Percentiles rank a stretch among this genome's conserved stretches.
Evolutionary conservation across 2,888 invertebrate species (phyloP).

Genomic region (Sarcophaga caerulescens): DNA sequence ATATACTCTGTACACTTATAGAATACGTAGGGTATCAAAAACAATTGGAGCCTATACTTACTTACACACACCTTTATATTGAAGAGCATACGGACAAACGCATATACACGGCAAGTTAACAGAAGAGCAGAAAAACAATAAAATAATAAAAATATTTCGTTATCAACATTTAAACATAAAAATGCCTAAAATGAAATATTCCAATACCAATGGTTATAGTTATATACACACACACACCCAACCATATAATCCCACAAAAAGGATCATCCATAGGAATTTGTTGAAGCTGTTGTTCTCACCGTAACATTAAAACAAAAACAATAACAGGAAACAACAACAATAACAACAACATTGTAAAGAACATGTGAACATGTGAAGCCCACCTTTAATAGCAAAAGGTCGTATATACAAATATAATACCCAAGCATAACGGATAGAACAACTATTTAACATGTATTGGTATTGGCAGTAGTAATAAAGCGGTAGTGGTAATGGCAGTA

Average conservation of each 20-base stretch:
- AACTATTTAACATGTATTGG: background rate
- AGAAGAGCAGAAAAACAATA: slow-evolving; percentile 26
- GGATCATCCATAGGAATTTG: slow-evolving; percentile 50
- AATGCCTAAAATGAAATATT: slow-evolving; percentile 62
- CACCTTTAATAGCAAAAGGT: slow-evolving; percentile 35
- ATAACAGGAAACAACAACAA: background rate
- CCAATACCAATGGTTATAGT: slow-evolving; percentile 19
- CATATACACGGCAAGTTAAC: background rate
- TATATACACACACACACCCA: background rate
- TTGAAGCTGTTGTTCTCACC: background rate
- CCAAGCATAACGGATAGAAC: slow-evolving; percentile 16
- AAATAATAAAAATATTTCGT: slow-evolving; percentile 65
- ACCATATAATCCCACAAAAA: background rate
- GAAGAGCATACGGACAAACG: background rate
- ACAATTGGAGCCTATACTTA: background rate
- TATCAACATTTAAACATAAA: slow-evolving; percentile 61
- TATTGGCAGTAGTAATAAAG: slow-evolving; percentile 10
- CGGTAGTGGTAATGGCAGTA: background rate
- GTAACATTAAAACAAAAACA: background rate
- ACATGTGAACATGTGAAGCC: slow-evolving; percentile 33
- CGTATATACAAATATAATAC: slow-evolving; percentile 1
- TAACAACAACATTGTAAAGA: background rate
- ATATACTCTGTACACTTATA: background rate
- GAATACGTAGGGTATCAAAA: background rate
- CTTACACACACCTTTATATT: background rate